Evolutionary conservation across 2,113 vertebrate genomes (phyloP), one percentile per base, ranked within the genome.

Genomic region (Carassius gibelio): DNA sequence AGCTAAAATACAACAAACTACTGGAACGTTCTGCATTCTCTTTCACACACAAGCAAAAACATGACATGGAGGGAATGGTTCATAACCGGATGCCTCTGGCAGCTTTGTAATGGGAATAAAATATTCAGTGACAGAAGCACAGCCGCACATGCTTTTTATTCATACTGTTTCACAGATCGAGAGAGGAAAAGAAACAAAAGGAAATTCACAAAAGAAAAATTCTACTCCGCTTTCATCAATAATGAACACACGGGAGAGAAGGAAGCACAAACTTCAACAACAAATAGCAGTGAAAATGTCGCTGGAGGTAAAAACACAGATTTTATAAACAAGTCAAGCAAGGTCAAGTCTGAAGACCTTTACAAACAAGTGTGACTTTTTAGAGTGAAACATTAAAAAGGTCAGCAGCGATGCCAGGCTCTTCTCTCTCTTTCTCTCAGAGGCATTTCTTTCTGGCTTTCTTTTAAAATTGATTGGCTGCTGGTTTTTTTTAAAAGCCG

Each of bases 131-230:
- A 66, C 71, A 78, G 62, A 82, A 50, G 14, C 48, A n/a, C 64
- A 50, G 3, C 6, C 36, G 8, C 30, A 82, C 74, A 83, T 5
- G 4, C 77, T 79, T 15, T 61, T 79, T 79, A 62, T 79, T 79
- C 55, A 45, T 45, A 26, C 52, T 88, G 89, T 87, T 74, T 78
- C 85, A 88, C 74, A 87, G 82, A 84, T 88, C 85, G 38, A 86
- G 75, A 87, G 50, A 85, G 75, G 55, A 36, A 74, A 42, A 74
- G 59, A 72, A 42, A 38, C 21, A 42, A 61, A 79, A 79, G 15
- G 9, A 21, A 57, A 57, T 36, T 55, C 55, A 36, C 23, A 75
- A 23, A 50, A 23, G 36, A 19, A 23, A 45, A 34, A 17, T 64
- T 23, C 9, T 6, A 69, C 66, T 68, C 8, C 4, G 1, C 52